Evolutionary conservation across 1,140 invertebrate species (phyloP).

Genomic region (Ericerus pela): DNA sequence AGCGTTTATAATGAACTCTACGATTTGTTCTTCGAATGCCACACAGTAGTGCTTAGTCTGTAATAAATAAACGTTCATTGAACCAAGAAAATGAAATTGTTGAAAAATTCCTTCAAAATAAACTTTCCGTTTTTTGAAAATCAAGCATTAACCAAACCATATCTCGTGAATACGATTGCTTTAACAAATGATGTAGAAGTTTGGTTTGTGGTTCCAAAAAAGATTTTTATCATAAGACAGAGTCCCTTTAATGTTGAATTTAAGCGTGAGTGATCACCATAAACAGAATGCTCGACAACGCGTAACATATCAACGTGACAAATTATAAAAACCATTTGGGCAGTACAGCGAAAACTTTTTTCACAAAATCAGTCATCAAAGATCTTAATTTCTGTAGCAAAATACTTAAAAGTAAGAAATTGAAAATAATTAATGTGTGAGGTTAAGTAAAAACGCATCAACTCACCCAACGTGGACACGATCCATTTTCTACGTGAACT

Average conservation of each 20-base stretch:
- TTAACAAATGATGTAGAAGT: conserved; percentile 74
- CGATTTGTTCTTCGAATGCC: conserved; percentile 81
- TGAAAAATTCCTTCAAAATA: background rate
- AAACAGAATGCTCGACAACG: conserved; percentile 83
- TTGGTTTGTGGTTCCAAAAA: conserved; percentile 77
- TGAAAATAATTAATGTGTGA: background rate
- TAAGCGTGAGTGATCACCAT: conserved; percentile 66
- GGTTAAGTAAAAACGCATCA: background rate
- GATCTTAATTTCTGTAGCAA: conserved; percentile 55
- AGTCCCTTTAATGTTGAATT: conserved; percentile 79
- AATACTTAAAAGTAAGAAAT: background rate
- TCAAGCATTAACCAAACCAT: conserved; percentile 92
- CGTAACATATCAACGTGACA: conserved; percentile 79
- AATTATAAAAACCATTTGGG: conserved; percentile 89
- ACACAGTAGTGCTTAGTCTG: conserved; percentile 44
- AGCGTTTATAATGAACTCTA: conserved; percentile 76
- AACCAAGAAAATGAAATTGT: background rate
- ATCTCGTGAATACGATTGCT: conserved; percentile 89
- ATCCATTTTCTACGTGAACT: conserved; percentile 60
- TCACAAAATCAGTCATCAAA: conserved; percentile 73
- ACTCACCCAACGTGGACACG: conserved; percentile 80
- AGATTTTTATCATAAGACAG: conserved; percentile 81
- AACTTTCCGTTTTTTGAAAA: conserved; percentile 64
- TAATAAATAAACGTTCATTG: background rate
- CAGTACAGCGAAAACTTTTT: conserved; percentile 78